Base-by-base conservation (phyloP, 1,140 invertebrate genomes). In the Phthorimaea operculella region DNA sequence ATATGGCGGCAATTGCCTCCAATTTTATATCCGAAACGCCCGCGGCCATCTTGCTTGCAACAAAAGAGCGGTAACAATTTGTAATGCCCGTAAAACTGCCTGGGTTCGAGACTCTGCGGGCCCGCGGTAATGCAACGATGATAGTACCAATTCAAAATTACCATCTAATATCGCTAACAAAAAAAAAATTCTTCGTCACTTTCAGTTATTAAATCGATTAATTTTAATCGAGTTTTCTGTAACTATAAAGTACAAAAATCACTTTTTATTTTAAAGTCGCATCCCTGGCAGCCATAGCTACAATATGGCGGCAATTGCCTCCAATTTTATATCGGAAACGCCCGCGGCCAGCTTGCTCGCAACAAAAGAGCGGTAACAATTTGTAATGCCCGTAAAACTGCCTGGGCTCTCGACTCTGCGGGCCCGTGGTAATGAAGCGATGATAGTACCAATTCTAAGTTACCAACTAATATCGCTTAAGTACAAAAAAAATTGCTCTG, bases 351-450 rank as follows among this genome's bases (percentile, higher is more conserved):
- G 7, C 44, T 47, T 47, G 39, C 8, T 1, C 16, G 36, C 48
- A 36, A 52, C 55, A 52, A 47, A 57, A 48, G 50, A 52, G 21
- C 39, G 42, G 17, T 48, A 47, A 33, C 53, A 54, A 57, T 57
- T 52, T 50, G 50, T 57, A 57, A 57, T 47, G 12, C 16, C 55
- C 51, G 51, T 52, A 45, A 57, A 57, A 57, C 52, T 52, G 49
- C 44, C 50, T 34, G 50, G 7, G 52, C 36, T 52, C 33, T 57
- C 56, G 51, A 50, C 45, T 49, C 18, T 50, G 44, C 47, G 33
- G 33, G 33, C 15, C 51, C n/a, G 47, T 39, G 15, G 39, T 52
- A 48, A 47, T 18, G 51, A 53, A 50, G 42, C 28, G 17, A 17
- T 42, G 36, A 52, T 49, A 21, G 15, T 45, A 45, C n/a, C n/a